Percentiles rank a stretch among this genome's conserved stretches.
Conservation (phyloP, 2,113 vertebrate species). For the Anseranas semipalmata region DNA sequence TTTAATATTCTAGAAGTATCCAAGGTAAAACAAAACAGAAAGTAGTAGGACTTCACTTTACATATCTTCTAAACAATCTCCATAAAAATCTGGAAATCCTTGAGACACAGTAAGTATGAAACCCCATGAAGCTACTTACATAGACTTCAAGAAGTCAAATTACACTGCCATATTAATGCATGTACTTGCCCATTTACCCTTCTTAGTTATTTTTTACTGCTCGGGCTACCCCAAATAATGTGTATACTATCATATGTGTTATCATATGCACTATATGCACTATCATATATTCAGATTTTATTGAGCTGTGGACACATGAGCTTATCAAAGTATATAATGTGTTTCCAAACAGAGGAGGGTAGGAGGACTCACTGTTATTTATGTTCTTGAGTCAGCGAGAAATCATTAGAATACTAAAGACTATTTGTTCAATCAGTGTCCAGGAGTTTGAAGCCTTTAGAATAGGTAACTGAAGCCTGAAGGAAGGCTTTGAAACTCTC, state of each 20-base stretch:
- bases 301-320: not conserved
- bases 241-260: no score
- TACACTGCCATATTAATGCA: not conserved
- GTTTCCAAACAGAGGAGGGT: not conserved
- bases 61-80: not conserved
- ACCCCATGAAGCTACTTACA: not conserved
- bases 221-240: not conserved
- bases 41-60: not conserved
- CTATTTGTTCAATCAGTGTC: not conserved
- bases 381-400: not conserved
- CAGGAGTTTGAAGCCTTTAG: not conserved
- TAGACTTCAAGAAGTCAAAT: not conserved
- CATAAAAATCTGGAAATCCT: constrained; percentile 23
- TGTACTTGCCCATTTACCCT: not conserved
- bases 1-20: not conserved
- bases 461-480: not conserved
- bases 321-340: not conserved
- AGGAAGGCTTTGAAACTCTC: not conserved
- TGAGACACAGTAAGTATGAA: not conserved
- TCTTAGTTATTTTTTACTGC: no score
- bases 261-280: no score
- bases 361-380: not conserved
- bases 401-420: not conserved
- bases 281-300: not conserved
- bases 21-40: not conserved